Evolutionary conservation across 2,888 invertebrate species (phyloP).

Genomic region (Deilephila elpenor): DNA sequence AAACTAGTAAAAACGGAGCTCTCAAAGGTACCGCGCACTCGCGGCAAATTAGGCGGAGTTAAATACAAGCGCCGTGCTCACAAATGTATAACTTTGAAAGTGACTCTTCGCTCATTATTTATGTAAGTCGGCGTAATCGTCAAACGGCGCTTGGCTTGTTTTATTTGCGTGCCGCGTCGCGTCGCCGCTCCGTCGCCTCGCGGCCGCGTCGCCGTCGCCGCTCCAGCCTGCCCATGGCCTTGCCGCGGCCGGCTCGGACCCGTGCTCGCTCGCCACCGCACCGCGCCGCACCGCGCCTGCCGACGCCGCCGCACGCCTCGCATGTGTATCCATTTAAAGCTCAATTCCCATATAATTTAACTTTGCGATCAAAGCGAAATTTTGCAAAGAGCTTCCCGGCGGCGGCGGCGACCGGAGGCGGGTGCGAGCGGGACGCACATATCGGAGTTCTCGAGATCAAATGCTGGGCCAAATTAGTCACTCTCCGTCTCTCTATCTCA

Average conservation of each 20-base stretch:
- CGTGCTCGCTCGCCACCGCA: constrained; percentile 38
- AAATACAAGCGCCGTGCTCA: constrained; percentile 80
- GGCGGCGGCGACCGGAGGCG: constrained; percentile 67
- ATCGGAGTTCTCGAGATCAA: constrained; percentile 82
- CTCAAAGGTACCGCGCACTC: constrained; percentile 83
- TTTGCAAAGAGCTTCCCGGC: constrained; percentile 84
- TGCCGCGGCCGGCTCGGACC: constrained; percentile 38
- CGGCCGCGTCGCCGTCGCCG: constrained; percentile 24
- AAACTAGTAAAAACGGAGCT: constrained; percentile 84
- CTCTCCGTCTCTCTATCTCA: constrained; percentile 85
- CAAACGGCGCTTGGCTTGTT: constrained; percentile 66
- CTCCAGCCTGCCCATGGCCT: constrained; percentile 17
- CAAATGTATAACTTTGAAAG: constrained; percentile 80
- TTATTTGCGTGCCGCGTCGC: constrained; percentile 62
- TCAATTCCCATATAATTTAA: constrained; percentile 85
- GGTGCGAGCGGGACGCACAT: constrained; percentile 78
- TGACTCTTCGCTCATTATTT: constrained; percentile 80
- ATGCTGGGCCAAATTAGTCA: constrained; percentile 85
- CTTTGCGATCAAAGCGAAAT: constrained; percentile 85
- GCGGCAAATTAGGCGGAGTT: constrained; percentile 84
- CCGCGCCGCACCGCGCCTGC: no score
- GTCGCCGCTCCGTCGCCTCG: constrained; percentile 42
- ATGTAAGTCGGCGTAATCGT: constrained; percentile 79
- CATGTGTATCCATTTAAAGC: constrained; percentile 84
- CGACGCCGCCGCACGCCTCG: constrained; percentile 54